Base-by-base conservation (phyloP, 2,797 vertebrate species). In the Orientallactaga sibirica region DNA sequence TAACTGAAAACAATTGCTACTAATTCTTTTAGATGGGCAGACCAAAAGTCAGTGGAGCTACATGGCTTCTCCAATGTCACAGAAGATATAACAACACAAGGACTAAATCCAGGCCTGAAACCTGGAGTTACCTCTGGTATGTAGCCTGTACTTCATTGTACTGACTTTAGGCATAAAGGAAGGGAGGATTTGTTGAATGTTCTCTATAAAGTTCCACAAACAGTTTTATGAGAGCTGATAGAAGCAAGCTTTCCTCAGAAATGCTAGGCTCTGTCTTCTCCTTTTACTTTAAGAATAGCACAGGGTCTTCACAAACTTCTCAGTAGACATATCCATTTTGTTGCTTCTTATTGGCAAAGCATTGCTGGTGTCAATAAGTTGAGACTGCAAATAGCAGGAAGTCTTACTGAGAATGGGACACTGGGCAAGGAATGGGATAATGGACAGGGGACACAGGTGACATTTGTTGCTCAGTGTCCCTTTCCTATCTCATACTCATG, bases 141-240 rank as follows among this genome's bases (percentile, higher is more conserved):
- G 14, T 24, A 66, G 48, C 71, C 67, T 87, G 29, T 19, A n/a
- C 19, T 33, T 90, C 41, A 37, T 27, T 75, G 27, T 79, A 62
- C 67, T 79, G 33, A 77, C 37, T 58, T 25, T 33, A 74, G 19
- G 52, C 66, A 43, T 79, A 83, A 90, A 82, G 61, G 61, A 90
- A 86, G 78, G 83, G 91, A 88, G 68, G 67, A 70, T 88, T 76
- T 75, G 18, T 64, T 83, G 87, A 92, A 76, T 52, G n/a, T 92
- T 93, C 81, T 92, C 71, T 93, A 55, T 94, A 48, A 90, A 94
- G 83, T 81, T 83, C 67, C 52, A 62, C n/a, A 52, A 1, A 52
- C 74, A 58, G 48, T 24, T 94, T 92, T 90, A 88, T 37, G 86
- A 88, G 75, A 37, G 75, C 29, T 75, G 29, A 80, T 2, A 64